Evolutionary conservation across 2,797 vertebrate genomes (phyloP).

Genomic region (Psittacula echo): DNA sequence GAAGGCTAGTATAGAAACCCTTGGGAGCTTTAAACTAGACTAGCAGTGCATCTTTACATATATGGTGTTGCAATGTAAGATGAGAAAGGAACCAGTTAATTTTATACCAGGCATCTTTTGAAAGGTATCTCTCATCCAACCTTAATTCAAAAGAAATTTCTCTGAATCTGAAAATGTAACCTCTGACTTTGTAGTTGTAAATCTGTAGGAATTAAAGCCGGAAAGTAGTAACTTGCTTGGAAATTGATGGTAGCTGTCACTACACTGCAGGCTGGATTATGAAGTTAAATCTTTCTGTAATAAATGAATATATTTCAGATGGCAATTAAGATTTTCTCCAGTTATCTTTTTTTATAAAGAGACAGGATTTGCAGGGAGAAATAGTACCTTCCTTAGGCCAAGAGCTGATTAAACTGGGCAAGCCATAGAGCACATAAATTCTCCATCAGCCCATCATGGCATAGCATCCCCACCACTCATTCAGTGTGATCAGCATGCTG

Average conservation of each 20-base stretch:
- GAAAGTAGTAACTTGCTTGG: background rate
- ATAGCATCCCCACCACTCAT: background rate
- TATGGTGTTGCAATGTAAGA: background rate
- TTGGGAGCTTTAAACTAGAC: background rate
- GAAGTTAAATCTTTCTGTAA: background rate
- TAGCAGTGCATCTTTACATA: background rate
- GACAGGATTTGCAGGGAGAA: background rate
- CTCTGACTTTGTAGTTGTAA: background rate
- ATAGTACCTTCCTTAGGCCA: background rate
- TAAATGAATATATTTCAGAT: background rate
- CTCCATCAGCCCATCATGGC: background rate
- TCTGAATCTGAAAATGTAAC: background rate
- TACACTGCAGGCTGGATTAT: background rate
- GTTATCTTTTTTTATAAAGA: background rate
- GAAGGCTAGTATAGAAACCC: background rate
- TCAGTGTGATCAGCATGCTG: background rate
- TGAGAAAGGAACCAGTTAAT: background rate
- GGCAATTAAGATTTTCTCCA: background rate
- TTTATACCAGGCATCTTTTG: background rate
- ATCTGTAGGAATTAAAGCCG: background rate
- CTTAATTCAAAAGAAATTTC: background rate
- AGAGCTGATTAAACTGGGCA: background rate
- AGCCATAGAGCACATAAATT: background rate
- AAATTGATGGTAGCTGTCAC: background rate
- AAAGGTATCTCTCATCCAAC: background rate